Conservation (phyloP, 2,888 invertebrate species). For the Meghimatium bilineatum region DNA sequence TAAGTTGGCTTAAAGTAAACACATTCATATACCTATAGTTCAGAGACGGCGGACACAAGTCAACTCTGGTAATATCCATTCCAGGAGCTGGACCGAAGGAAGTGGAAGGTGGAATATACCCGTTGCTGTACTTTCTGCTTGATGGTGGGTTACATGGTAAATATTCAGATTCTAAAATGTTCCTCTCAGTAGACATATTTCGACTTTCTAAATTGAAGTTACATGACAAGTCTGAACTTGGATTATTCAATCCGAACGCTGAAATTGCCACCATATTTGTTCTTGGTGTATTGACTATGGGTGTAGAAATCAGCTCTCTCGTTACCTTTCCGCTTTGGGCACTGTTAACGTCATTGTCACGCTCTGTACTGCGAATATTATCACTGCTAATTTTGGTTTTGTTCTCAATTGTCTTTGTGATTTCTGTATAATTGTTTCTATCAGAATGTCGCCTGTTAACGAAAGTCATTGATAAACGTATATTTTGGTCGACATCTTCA, state of each 20-base stretch:
- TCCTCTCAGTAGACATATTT: neutral
- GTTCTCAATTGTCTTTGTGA: neutral
- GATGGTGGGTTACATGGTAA: neutral
- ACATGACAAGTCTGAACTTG: neutral
- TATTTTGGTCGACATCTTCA: neutral
- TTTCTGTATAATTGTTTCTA: neutral
- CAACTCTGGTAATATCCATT: conserved; percentile 7
- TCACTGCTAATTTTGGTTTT: neutral
- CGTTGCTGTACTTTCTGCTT: neutral
- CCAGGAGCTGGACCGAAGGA: conserved; percentile 9
- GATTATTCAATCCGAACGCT: conserved; percentile 19
- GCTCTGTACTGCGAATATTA: neutral
- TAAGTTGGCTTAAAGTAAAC: neutral
- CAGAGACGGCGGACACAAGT: conserved; percentile 14
- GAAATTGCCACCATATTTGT: neutral
- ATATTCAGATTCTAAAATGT: conserved; percentile 21
- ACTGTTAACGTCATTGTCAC: conserved; percentile 6
- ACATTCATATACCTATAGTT: conserved; percentile 26
- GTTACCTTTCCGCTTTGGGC: neutral
- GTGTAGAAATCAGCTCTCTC: neutral
- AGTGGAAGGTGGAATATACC: conserved; percentile 7
- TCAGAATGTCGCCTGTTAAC: neutral
- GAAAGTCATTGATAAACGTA: neutral
- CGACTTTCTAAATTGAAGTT: conserved; percentile 10
- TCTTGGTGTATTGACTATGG: neutral